phyloP scores from a whole-genome alignment of 2,113 vertebrate genomes.

The Eptesicus fuscus region DNA sequence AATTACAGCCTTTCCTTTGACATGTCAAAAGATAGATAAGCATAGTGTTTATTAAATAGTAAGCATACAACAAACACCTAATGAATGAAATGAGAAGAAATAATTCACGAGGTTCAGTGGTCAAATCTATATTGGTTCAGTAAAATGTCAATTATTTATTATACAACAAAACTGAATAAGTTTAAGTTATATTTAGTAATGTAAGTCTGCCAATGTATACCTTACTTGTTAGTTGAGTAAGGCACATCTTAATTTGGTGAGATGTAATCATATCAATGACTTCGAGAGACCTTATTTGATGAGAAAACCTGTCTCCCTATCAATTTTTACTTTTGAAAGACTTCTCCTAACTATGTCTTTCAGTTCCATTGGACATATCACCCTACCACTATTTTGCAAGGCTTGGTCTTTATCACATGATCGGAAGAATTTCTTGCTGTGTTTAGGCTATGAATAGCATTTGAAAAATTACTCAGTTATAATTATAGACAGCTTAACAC shows the following conservation, averaged over 20 bases:
- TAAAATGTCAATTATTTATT: slow-evolving; percentile 44
- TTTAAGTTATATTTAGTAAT: neutral
- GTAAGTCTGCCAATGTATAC: neutral
- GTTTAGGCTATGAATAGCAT: slow-evolving; percentile 76
- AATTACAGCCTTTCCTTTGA: slow-evolving; percentile 12
- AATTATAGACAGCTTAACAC: slow-evolving; percentile 75
- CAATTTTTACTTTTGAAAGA: slow-evolving; percentile 14
- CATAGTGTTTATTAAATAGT: neutral
- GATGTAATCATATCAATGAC: neutral
- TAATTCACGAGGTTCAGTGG: neutral
- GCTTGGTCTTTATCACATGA: slow-evolving; percentile 68
- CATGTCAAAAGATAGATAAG: neutral
- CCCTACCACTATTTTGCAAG: slow-evolving; percentile 63
- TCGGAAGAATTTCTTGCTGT: slow-evolving; percentile 67
- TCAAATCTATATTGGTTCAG: slow-evolving; percentile 42
- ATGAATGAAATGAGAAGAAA: slow-evolving; percentile 35
- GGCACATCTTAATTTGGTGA: slow-evolving; percentile 31
- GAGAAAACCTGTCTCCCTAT: slow-evolving; percentile 9
- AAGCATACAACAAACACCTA: neutral
- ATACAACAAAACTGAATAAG: slow-evolving; percentile 51
- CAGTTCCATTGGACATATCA: slow-evolving; percentile 8
- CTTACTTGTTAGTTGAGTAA: slow-evolving; percentile 31
- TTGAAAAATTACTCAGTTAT: slow-evolving; percentile 75
- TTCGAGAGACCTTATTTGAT: neutral
- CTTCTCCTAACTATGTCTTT: slow-evolving; percentile 42